Percentiles rank a stretch among this genome's conserved stretches.
These are phyloP conservation scores for Sinonovacula constricta DNA, from an alignment of 1,140 invertebrate species.

Conservation along the genomic window DNA sequence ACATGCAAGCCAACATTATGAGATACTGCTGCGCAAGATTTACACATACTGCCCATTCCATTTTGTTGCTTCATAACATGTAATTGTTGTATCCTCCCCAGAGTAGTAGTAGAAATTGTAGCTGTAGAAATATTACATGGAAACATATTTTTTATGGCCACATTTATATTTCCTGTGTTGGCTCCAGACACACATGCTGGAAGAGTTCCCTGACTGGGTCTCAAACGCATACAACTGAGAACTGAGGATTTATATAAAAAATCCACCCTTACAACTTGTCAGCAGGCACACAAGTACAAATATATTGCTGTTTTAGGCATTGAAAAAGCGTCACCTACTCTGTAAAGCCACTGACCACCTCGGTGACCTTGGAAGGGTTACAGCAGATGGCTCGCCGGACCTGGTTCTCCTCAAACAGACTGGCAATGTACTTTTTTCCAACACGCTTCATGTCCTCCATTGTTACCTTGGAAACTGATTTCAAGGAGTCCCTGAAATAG, in stretches of 20 bases:
- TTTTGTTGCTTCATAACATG: too few species aligned
- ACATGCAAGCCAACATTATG: too few species aligned
- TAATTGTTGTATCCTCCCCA: too few species aligned
- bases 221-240: too few species aligned
- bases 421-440: conserved; percentile 84
- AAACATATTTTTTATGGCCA: too few species aligned
- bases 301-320: not conserved
- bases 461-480: conserved; percentile 84
- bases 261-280: conserved; percentile 3
- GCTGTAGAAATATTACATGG: too few species aligned
- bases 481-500: conserved; percentile 82
- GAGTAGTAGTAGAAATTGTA: too few species aligned
- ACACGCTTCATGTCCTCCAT: conserved; percentile 84
- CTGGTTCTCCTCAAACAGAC: conserved; percentile 81
- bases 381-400: conserved; percentile 86
- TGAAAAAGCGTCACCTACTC: conserved; percentile 62
- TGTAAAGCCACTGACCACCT: conserved; percentile 83
- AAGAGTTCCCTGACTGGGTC: too few species aligned
- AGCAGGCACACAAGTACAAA: conserved; percentile 5
- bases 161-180: too few species aligned
- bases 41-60: too few species aligned
- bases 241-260: not conserved
- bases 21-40: too few species aligned
- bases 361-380: conserved; percentile 86
- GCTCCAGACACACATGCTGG: too few species aligned